Base-by-base conservation (phyloP, 2,888 invertebrate genomes). In the Willowsia nigromaculata region DNA sequence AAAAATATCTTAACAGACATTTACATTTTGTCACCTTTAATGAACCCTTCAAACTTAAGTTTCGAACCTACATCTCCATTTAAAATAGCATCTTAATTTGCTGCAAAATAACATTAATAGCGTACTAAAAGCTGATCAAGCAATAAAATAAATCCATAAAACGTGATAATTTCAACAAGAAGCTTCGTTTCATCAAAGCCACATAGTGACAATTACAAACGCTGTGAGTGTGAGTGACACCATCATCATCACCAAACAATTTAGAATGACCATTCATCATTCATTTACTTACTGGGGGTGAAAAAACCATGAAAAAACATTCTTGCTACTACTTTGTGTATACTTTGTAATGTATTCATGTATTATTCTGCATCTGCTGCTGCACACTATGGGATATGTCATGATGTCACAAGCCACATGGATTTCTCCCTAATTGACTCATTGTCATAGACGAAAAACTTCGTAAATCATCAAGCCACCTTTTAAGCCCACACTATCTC, bases 381-480 rank as follows among this genome's bases (percentile, higher is more conserved):
- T 53, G 53, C 78, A 78, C 78, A 56, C 78, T 53, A 78, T 56
- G 56, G 78, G 78, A 78, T 50, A 65, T 68, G 68, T 84, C 83
- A 84, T 56, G 62, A 83, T 88, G 89, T 84, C 89, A 89, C 56
- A 89, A 65, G 78, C 89, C 89, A 85, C 71, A 84, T 89, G 84
- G 53, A 59, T 80, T 33, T 89, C 84, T 71, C 71, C 11, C 89
- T 89, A 89, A 89, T 89, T 89, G 89, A 89, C 89, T 84, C 84
- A 85, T 89, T 89, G 84, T 89, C 68, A 80, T 40, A 65, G 85
- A 78, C 11, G 25, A 78, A 47, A 53, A 47, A 37, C 50, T 83
- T 59, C 62, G 83, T 88, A 88, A 88, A 88, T 88, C 83, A 88
- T 83, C 83, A 62, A 76, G 84, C 33, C 30, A 15, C 59, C 15